Evolutionary conservation across 2,888 invertebrate genomes (phyloP).

Genomic region (Arctia plantaginis): DNA sequence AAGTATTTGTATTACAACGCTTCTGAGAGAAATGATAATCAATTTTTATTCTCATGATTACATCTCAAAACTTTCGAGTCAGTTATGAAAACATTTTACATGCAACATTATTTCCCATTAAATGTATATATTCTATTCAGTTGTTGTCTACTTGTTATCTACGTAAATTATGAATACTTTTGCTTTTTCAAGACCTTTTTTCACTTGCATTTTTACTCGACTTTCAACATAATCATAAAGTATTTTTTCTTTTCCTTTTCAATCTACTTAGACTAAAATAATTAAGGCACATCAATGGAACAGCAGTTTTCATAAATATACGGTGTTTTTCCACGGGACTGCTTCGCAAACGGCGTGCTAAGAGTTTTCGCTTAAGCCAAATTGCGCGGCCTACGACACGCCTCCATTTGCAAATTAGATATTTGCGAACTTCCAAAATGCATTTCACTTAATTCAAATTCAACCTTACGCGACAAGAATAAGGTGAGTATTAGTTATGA

Average conservation of each 20-base stretch:
- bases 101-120: neutral
- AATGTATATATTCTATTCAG: neutral
- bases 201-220: neutral
- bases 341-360: conserved; percentile 68
- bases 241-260: conserved; percentile 20
- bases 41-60: neutral
- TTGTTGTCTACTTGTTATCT: neutral
- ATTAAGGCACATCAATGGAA: conserved; percentile 35
- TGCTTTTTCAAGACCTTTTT: neutral
- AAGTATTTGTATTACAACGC: neutral
- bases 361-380: conserved; percentile 81
- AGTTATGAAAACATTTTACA: neutral
- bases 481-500: conserved; percentile 29
- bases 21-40: neutral
- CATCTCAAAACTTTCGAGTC: neutral
- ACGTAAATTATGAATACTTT: neutral
- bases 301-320: conserved; percentile 50
- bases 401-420: conserved; percentile 85
- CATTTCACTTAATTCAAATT: conserved; percentile 34
- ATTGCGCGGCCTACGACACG: conserved; percentile 80
- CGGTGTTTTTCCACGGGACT: conserved; percentile 63
- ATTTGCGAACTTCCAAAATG: conserved; percentile 56
- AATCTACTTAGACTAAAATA: conserved; percentile 37
- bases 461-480: conserved; percentile 36
- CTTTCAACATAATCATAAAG: conserved; percentile 9